These are phyloP conservation scores for Ibidorhyncha struthersii DNA, from an alignment of 2,113 vertebrate genomes.

Conservation along the genomic window DNA sequence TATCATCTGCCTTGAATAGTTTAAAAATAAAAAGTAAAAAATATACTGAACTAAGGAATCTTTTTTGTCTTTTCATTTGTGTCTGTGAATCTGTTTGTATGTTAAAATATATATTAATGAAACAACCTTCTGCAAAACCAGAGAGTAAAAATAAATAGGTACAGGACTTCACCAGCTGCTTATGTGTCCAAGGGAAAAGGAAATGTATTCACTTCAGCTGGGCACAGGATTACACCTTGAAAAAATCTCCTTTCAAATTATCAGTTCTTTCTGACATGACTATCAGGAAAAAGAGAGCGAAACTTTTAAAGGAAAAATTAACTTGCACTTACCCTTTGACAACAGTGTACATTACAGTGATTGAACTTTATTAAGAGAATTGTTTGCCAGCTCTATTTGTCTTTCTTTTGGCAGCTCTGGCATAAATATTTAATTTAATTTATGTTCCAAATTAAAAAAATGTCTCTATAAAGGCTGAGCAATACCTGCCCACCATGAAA, in stretches of 20 bases:
- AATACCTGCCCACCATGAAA: slow-evolving; percentile 11
- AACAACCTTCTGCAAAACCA: neutral
- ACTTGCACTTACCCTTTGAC: slow-evolving; percentile 66
- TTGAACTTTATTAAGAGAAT: slow-evolving; percentile 70
- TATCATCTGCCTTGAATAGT: neutral
- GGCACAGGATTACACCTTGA: neutral
- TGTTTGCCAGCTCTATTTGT: slow-evolving; percentile 65
- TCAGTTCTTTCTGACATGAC: slow-evolving; percentile 18
- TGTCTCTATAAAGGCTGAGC: slow-evolving; percentile 18
- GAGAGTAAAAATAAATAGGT: neutral
- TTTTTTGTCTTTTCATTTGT: neutral
- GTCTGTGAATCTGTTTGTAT: neutral
- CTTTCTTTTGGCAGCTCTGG: slow-evolving; percentile 62
- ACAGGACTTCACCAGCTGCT: neutral
- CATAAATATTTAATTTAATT: slow-evolving; percentile 79
- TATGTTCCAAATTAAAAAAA: slow-evolving; percentile 61
- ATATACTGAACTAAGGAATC: neutral
- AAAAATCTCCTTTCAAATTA: slow-evolving; percentile 34
- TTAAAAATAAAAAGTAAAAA: neutral
- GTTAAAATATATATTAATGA: neutral
- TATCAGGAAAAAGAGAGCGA: slow-evolving; percentile 57
- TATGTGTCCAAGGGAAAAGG: neutral
- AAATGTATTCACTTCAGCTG: neutral
- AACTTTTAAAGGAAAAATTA: slow-evolving; percentile 67
- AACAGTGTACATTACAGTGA: slow-evolving; percentile 65